Evolutionary conservation across 2,888 invertebrate genomes (phyloP).

Genomic region (Phytoseiulus persimilis): DNA sequence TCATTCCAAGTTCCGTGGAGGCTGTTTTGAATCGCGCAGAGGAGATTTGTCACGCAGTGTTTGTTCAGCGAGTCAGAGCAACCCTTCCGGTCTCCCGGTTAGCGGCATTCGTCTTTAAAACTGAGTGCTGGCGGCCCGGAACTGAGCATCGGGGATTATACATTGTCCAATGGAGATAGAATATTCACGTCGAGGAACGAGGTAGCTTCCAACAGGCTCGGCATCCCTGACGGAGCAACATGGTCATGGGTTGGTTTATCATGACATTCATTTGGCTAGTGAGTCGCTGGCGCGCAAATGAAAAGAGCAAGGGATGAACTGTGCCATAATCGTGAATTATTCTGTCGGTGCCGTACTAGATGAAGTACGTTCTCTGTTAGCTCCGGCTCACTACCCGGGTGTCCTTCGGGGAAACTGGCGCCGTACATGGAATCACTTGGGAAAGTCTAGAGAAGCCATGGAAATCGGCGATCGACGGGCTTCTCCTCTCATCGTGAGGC

Average conservation of each 20-base stretch:
- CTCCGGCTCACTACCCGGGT: not conserved
- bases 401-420: not conserved
- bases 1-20: too few relatives aligned
- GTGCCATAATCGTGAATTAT: not conserved
- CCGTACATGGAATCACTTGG: not conserved
- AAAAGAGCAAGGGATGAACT: not conserved
- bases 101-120: not conserved
- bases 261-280: not conserved
- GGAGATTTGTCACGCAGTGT: not conserved
- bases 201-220: not conserved
- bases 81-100: not conserved
- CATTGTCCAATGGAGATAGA: not conserved
- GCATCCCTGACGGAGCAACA: not conserved
- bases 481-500: too few relatives aligned
- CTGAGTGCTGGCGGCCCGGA: not conserved
- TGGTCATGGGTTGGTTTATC: not conserved
- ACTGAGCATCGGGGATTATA: not conserved
- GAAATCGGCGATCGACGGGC: too few relatives aligned
- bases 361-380: not conserved
- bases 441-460: not conserved
- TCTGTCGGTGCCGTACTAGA: not conserved
- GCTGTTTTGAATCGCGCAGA: too few relatives aligned
- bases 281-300: constrained; percentile 5
- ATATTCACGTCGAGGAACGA: not conserved
- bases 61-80: not conserved